Conservation (phyloP, 2,113 vertebrate genomes). For the Eurypyga helias region DNA sequence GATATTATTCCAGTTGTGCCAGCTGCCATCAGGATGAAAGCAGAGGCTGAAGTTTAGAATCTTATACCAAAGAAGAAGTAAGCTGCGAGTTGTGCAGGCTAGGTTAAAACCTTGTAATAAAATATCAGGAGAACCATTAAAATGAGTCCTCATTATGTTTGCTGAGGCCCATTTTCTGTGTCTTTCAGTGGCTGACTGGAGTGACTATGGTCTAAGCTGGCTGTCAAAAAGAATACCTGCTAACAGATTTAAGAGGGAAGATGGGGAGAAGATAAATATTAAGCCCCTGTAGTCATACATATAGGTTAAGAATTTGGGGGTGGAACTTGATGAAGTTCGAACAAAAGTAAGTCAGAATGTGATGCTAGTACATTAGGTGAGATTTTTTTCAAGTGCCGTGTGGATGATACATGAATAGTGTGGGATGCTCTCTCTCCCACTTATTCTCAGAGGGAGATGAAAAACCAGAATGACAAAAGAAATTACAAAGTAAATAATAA, state of each 20-base stretch:
- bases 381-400: conserved; percentile 4
- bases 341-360: conserved; percentile 29
- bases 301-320: conserved; percentile 37
- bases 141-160: not conserved
- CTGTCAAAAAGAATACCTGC: not conserved
- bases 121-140: not conserved
- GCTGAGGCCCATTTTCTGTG: not conserved
- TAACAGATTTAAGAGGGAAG: not conserved
- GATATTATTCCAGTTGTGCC: not conserved
- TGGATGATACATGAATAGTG: conserved; percentile 51
- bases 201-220: not conserved
- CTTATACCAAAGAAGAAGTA: not conserved
- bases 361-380: conserved; percentile 25
- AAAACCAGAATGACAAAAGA: conserved; percentile 51
- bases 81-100: not conserved
- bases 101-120: not conserved
- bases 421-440: conserved; percentile 57
- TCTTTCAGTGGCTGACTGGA: not conserved
- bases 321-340: conserved; percentile 33
- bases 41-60: not conserved
- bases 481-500: conserved; percentile 60
- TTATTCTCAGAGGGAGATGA: conserved; percentile 57
- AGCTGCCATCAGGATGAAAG: not conserved
- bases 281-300: not conserved
- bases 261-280: not conserved